Evolutionary conservation across 2,888 invertebrate species (phyloP).

Genomic region (Luperina nickerlii): DNA sequence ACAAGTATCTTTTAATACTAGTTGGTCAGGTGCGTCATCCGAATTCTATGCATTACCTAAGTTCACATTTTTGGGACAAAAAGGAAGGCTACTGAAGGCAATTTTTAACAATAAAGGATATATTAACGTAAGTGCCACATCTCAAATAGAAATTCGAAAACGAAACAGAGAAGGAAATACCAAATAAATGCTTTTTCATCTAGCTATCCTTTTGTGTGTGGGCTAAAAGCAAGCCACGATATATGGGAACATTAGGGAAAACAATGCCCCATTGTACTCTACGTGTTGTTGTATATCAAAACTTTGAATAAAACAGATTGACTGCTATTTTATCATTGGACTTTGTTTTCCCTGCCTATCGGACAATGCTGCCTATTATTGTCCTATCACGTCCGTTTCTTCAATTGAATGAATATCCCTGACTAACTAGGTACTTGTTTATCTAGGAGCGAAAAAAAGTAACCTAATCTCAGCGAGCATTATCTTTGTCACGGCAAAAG

Average conservation of each 20-base stretch:
- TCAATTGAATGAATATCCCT: constrained; percentile 21
- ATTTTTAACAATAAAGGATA: constrained; percentile 55
- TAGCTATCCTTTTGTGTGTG: constrained; percentile 79
- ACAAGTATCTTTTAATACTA: not conserved
- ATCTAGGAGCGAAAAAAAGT: constrained; percentile 22
- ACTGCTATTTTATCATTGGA: constrained; percentile 69
- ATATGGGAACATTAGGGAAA: constrained; percentile 84
- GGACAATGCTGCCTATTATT: constrained; percentile 47
- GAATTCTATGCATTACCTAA: constrained; percentile 11
- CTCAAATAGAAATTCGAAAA: constrained; percentile 71
- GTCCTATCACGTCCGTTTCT: constrained; percentile 27
- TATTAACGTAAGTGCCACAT: constrained; percentile 61
- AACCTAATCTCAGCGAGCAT: constrained; percentile 37
- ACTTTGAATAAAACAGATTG: constrained; percentile 76
- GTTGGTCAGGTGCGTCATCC: not conserved
- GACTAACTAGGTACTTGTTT: constrained; percentile 24
- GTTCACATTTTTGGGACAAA: constrained; percentile 8
- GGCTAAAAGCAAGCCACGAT: constrained; percentile 81
- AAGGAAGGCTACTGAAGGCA: constrained; percentile 24
- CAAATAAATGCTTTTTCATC: constrained; percentile 84
- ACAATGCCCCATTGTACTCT: constrained; percentile 80
- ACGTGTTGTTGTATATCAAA: constrained; percentile 73
- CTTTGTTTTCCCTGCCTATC: constrained; percentile 59
- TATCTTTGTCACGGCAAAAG: constrained; percentile 50
- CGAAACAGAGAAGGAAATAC: constrained; percentile 76